Evolutionary conservation across 2,797 vertebrate genomes (phyloP).

Genomic region (Hybognathus amarus): DNA sequence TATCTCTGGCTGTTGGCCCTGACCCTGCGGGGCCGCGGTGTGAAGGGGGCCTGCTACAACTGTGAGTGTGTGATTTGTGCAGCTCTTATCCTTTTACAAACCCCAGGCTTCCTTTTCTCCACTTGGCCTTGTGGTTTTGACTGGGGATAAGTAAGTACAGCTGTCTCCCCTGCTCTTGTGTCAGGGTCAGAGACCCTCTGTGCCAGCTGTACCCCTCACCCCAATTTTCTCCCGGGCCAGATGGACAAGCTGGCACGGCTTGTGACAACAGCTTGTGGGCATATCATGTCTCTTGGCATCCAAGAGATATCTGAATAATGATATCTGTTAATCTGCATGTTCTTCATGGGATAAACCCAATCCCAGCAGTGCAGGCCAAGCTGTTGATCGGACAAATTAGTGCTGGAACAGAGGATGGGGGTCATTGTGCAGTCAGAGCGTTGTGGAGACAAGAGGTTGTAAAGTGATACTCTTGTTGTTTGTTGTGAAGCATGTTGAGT

Average conservation of each 20-base stretch:
- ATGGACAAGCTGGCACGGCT: neutral
- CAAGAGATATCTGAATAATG: neutral
- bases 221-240: neutral
- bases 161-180: slow-evolving; percentile 15
- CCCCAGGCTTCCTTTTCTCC: slow-evolving; percentile 66
- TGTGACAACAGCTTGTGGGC: slow-evolving; percentile 14
- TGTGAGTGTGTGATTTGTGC: slow-evolving; percentile 60
- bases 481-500: slow-evolving; percentile 30
- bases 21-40: slow-evolving; percentile 29
- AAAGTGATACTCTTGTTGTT: slow-evolving; percentile 39
- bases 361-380: slow-evolving; percentile 58
- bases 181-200: slow-evolving; percentile 48
- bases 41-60: slow-evolving; percentile 61
- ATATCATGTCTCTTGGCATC: slow-evolving; percentile 14
- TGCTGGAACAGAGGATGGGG: slow-evolving; percentile 48
- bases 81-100: slow-evolving; percentile 60
- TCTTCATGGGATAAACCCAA: slow-evolving; percentile 50
- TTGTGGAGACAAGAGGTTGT: neutral
- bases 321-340: slow-evolving; percentile 41
- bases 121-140: slow-evolving; percentile 14
- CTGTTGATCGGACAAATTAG: slow-evolving; percentile 58
- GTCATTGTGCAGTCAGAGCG: slow-evolving; percentile 54
- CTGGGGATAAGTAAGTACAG: slow-evolving; percentile 56
- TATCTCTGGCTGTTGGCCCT: slow-evolving; percentile 22
- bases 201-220: slow-evolving; percentile 37